These are phyloP conservation scores for Arctia plantaginis DNA, from an alignment of 2,888 invertebrate species.

Conservation along the genomic window DNA sequence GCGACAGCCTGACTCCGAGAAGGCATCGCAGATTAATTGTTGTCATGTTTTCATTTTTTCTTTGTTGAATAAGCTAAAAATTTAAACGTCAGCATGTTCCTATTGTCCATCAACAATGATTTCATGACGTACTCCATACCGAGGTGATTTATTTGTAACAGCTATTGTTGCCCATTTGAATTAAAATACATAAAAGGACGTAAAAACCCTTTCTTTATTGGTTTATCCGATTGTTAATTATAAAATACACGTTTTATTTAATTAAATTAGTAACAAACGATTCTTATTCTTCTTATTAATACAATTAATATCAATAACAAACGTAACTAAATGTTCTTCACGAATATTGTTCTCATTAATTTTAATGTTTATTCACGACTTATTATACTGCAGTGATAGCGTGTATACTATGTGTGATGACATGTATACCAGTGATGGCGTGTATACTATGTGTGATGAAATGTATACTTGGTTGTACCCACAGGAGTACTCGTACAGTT, in stretches of 20 bases:
- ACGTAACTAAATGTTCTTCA: not conserved
- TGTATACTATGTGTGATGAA: not conserved
- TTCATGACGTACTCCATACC: no score
- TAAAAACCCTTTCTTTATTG: not conserved
- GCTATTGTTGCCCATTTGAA: not conserved
- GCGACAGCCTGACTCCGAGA: no score
- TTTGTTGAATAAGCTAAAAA: no score
- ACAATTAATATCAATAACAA: not conserved
- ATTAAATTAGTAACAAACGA: not conserved
- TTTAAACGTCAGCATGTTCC: no score
- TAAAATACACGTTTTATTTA: not conserved
- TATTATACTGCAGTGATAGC: not conserved
- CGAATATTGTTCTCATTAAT: not conserved
- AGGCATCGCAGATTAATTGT: no score
- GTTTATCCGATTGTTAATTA: not conserved
- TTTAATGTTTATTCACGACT: not conserved
- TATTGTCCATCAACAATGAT: no score
- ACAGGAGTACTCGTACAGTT: conserved; percentile 74
- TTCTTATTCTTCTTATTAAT: not conserved
- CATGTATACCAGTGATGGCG: not conserved
- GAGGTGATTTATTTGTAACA: not conserved
- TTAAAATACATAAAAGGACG: not conserved
- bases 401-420: not conserved
- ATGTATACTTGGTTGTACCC: conserved; percentile 1
- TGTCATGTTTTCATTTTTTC: no score